A percentile compares a stretch with the other conserved stretches of the same genome.
phyloP scores from a whole-genome alignment of 1,140 invertebrate species.

The Aphelenchoides avenae region DNA sequence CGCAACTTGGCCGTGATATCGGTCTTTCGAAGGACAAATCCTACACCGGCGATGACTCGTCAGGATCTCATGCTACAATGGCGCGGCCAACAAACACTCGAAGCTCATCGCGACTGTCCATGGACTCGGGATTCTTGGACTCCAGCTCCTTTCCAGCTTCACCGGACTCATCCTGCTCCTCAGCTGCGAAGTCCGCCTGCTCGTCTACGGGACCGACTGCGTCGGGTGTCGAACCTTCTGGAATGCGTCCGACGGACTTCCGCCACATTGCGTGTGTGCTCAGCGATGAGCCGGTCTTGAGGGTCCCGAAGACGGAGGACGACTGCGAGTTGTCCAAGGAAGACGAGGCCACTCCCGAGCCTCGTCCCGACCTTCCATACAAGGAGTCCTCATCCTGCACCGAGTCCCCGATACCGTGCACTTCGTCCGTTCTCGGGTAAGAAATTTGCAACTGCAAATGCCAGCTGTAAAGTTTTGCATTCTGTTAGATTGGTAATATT shows the following conservation, averaged over 20 bases:
- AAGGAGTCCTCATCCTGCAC: no score
- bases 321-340: background rate
- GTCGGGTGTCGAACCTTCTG: background rate
- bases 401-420: no score
- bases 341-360: background rate
- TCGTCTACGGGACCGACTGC: background rate
- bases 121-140: conserved; percentile 5
- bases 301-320: background rate
- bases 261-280: background rate
- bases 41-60: no score
- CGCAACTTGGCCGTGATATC: no score
- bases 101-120: conserved; percentile 1
- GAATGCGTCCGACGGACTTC: background rate
- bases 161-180: conserved; percentile 1
- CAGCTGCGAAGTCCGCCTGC: background rate
- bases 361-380: background rate
- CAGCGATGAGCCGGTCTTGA: background rate
- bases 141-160: conserved; percentile 1
- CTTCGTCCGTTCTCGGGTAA: no score
- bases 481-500: background rate
- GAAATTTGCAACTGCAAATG: background rate
- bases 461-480: background rate
- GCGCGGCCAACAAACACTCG: no score
- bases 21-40: no score
- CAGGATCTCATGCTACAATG: no score